Base-by-base conservation (phyloP, 2,888 invertebrate genomes). In the Ochropleura leucogaster region DNA sequence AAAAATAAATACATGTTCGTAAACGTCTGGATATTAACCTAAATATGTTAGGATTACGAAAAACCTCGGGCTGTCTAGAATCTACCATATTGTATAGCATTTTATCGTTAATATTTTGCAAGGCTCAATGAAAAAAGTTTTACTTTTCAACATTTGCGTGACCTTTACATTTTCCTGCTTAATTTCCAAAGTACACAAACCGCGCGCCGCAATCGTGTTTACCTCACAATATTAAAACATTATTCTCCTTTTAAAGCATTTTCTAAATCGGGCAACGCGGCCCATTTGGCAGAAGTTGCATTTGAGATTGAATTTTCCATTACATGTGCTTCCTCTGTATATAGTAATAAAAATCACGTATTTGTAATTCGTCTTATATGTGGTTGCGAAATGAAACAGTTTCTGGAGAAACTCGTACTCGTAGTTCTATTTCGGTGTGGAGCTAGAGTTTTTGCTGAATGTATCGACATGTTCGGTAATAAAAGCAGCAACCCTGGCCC, bases 141-240 rank as follows among this genome's bases (percentile, higher is more conserved):
- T 30, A 74, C 82, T 74, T 86, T 80, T 80, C 62, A 68, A 80
- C 82, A 82, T 75, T 30, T 74, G 68, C 72, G 74, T 69, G 79
- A 75, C 78, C 86, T 82, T 78, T 77, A 51, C 51, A 74, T 64
- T 79, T 80, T 80, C 73, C 67, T 68, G 53, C 82, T 59, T 87
- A 79, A 77, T 85, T 77, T 73, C 69, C 63, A 87, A 83, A 83
- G 79, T 79, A 79, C 74, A 85, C 71, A 87, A 76, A 64, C 83
- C 79, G 67, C 77, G 64, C 73, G 70, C 77, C 79, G 57, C 72
- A 79, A 62, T 76, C 76, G 44, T 80, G 77, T 80, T 80, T 82
- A 72, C 82, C 68, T 46, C 51, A 60, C 55, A 78, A 81, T 83
- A 85, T 80, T 83, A 83, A 81, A 86, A 77, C 68, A 81, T 81